phyloP scores from a whole-genome alignment of 1,140 invertebrate genomes.

The Nymphalis io region DNA sequence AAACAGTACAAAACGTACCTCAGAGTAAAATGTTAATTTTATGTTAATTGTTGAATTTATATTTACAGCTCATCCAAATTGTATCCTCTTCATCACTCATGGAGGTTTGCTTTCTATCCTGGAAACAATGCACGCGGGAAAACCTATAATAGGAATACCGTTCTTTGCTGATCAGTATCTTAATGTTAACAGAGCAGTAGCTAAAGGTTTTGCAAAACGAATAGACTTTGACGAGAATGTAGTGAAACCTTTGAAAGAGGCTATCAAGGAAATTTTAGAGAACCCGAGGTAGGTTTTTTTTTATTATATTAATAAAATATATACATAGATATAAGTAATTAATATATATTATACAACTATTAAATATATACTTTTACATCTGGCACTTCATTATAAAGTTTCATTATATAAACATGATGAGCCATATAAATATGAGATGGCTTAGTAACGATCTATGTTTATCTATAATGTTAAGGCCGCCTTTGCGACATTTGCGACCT shows the following conservation, averaged over 20 bases:
- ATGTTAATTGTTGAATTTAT: background rate
- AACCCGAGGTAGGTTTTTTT: constrained; percentile 45
- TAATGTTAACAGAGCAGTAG: constrained; percentile 64
- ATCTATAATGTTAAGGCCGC: no score
- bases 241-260: constrained; percentile 38
- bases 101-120: constrained; percentile 85
- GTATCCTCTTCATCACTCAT: constrained; percentile 85
- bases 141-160: constrained; percentile 85
- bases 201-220: constrained; percentile 48
- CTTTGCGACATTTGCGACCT: no score
- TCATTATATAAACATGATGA: no score
- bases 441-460: no score
- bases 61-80: constrained; percentile 84
- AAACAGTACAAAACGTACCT: no score
- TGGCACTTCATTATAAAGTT: no score
- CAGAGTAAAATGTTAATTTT: no score
- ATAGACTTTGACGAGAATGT: constrained; percentile 34
- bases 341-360: background rate
- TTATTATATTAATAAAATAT: background rate
- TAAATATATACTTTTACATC: background rate
- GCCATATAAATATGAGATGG: no score
- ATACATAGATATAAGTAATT: no score
- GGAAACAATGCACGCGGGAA: constrained; percentile 84
- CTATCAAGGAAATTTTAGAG: constrained; percentile 48
- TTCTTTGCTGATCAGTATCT: constrained; percentile 84